Evolutionary conservation across 2,797 vertebrate species (phyloP).

Genomic region (Schizopygopsis pylzovi): DNA sequence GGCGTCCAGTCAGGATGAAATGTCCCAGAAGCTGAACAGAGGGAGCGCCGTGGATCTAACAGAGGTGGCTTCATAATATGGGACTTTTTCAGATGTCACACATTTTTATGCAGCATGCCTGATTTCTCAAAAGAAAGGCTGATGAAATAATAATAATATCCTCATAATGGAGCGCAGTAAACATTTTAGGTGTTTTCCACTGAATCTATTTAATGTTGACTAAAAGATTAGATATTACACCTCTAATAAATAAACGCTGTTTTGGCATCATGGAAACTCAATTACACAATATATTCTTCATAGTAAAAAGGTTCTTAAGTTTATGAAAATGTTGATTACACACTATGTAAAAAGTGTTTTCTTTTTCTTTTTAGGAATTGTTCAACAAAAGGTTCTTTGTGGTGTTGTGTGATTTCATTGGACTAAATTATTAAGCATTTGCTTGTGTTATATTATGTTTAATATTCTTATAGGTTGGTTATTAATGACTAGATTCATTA

Average conservation of each 20-base stretch:
- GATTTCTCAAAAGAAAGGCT: background rate
- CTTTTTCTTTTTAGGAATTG: background rate
- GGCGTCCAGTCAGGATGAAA: slow-evolving; percentile 57
- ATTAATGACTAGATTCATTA: slow-evolving; percentile 8
- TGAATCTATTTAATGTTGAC: slow-evolving; percentile 4
- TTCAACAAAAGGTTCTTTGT: background rate
- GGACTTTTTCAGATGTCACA: background rate
- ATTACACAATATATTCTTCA: background rate
- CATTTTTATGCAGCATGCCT: background rate
- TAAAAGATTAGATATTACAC: background rate
- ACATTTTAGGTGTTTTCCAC: background rate
- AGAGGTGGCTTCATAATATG: slow-evolving; percentile 40
- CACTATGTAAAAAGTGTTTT: background rate
- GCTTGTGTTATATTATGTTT: background rate
- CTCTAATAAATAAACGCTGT: background rate
- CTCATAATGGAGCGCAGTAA: background rate
- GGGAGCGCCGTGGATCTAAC: slow-evolving; percentile 62
- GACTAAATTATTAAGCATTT: slow-evolving; percentile 4
- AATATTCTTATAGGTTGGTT: background rate
- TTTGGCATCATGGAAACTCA: background rate
- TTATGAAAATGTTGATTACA: background rate
- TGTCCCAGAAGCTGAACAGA: slow-evolving; percentile 60
- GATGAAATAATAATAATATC: background rate
- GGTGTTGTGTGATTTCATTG: slow-evolving; percentile 1
- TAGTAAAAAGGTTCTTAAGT: background rate